Conservation (phyloP, 2,888 invertebrate genomes). For the Apotomis betuletana region DNA sequence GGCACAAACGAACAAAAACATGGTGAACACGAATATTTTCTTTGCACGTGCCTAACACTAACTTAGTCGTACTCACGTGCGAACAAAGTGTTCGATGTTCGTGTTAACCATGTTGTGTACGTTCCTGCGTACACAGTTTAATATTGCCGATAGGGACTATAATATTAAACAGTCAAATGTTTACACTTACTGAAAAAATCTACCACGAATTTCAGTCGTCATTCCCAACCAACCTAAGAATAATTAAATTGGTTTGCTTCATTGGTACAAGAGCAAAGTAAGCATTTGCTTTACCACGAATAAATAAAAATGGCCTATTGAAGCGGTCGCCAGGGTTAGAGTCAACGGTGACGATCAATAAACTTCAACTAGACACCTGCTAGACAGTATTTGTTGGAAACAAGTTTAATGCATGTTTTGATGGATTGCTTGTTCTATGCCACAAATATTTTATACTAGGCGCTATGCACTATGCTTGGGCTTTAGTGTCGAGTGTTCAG, state of each 20-base stretch:
- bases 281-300: slow-evolving; percentile 16
- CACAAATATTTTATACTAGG: background rate
- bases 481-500: slow-evolving; percentile 2
- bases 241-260: slow-evolving; percentile 19
- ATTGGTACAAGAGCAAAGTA: slow-evolving; percentile 19
- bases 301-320: slow-evolving; percentile 25
- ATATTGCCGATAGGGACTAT: no score
- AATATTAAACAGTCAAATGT: background rate
- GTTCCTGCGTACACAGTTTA: no score
- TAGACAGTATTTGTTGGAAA: slow-evolving; percentile 40
- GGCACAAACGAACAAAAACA: no score
- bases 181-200: background rate
- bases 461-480: background rate
- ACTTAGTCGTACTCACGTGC: no score
- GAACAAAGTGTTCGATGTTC: no score
- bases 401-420: slow-evolving; percentile 39
- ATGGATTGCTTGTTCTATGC: slow-evolving; percentile 32
- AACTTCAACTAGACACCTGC: slow-evolving; percentile 41
- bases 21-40: no score
- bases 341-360: slow-evolving; percentile 40
- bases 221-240: background rate
- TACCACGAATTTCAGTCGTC: slow-evolving; percentile 1
- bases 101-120: no score
- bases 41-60: no score
- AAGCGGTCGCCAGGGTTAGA: slow-evolving; percentile 22